phyloP scores from a whole-genome alignment of 2,888 invertebrate species.

The Xylota sylvarum region DNA sequence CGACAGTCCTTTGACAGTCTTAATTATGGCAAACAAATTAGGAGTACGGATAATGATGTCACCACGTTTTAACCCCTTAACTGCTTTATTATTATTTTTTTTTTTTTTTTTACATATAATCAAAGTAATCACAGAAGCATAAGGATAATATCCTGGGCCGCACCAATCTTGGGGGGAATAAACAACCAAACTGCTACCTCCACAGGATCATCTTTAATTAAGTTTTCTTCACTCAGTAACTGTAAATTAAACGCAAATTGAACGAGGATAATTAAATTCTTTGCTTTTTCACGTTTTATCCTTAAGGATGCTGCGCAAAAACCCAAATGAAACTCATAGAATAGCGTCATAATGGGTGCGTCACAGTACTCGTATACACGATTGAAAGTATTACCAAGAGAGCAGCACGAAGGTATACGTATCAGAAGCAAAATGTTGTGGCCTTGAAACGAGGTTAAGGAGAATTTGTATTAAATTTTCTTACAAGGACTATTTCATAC shows the following conservation, averaged over 20 bases:
- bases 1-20: conserved; percentile 20
- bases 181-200: conserved; percentile 21
- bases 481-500: background rate
- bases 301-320: background rate
- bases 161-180: background rate
- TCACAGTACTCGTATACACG: conserved; percentile 4
- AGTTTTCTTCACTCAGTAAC: conserved; percentile 35
- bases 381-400: conserved; percentile 6
- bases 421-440: background rate
- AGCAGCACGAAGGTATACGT: background rate
- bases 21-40: conserved; percentile 19
- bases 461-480: background rate
- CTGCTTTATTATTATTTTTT: background rate
- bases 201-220: conserved; percentile 50
- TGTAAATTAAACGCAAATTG: conserved; percentile 66
- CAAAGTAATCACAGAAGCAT: conserved; percentile 39
- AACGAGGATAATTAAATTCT: conserved; percentile 53
- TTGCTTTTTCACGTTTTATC: background rate
- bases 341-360: conserved; percentile 30
- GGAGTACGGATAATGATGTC: conserved; percentile 10
- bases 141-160: conserved; percentile 6
- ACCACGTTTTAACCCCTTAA: conserved; percentile 15
- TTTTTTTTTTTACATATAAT: background rate
- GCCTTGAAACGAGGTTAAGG: background rate
- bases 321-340: background rate